Evolutionary conservation across 2,888 invertebrate genomes (phyloP).

Genomic region (Drosophila cognata): DNA sequence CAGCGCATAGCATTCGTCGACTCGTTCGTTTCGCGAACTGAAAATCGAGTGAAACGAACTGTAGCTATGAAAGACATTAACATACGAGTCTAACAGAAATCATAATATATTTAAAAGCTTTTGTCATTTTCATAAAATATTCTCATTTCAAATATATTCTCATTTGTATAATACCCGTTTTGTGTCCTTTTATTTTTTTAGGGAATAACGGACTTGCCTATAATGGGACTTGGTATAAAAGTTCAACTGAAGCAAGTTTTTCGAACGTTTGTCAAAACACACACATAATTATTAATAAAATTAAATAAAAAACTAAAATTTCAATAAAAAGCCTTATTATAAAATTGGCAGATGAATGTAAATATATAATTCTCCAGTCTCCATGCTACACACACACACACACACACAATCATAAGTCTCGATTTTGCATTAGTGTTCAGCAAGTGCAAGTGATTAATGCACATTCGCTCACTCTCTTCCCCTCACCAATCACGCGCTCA

Average conservation of each 20-base stretch:
- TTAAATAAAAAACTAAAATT: neutral
- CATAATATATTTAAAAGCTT: neutral
- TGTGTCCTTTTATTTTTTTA: neutral
- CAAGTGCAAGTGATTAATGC: neutral
- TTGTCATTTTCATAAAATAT: neutral
- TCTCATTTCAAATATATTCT: neutral
- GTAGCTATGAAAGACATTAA: neutral
- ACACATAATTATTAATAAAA: neutral
- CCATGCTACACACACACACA: neutral
- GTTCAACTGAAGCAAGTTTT: conserved; percentile 40
- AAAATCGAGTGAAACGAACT: neutral
- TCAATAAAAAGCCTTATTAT: neutral
- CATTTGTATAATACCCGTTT: neutral
- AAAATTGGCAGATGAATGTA: neutral
- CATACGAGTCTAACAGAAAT: neutral
- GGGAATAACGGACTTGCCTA: neutral
- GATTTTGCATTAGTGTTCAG: neutral
- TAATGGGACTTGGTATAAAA: neutral
- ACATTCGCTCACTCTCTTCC: neutral
- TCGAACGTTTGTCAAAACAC: conserved; percentile 16
- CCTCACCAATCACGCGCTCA: neutral
- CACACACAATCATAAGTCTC: neutral
- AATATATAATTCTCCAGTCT: neutral
- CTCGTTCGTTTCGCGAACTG: neutral
- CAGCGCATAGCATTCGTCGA: conserved; percentile 1